Conservation (phyloP, 1,140 invertebrate species). For the Drosophila micromelanica region DNA sequence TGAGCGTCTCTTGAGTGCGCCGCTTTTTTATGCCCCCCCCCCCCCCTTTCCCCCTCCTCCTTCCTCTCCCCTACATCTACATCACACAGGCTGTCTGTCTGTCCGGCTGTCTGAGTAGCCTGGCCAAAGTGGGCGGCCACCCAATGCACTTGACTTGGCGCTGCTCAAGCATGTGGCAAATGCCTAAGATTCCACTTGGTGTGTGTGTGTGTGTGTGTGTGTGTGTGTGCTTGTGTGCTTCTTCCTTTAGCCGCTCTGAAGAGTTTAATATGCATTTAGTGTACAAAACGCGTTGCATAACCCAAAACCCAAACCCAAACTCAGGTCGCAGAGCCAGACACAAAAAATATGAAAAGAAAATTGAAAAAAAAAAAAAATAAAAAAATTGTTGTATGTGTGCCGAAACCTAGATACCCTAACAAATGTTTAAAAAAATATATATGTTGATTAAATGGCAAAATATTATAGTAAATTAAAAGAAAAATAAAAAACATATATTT, state of each 20-base stretch:
- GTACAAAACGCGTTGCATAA: constrained; percentile 68
- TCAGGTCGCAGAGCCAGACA: constrained; percentile 7
- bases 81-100: background rate
- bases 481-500: too few relatives aligned
- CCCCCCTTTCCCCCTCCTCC: too few relatives aligned
- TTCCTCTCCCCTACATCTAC: too few relatives aligned
- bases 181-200: background rate
- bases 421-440: too few relatives aligned
- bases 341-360: background rate
- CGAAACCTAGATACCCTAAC: background rate
- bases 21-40: too few relatives aligned
- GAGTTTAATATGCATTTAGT: constrained; percentile 83
- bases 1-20: too few relatives aligned
- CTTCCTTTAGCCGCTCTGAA: constrained; percentile 37
- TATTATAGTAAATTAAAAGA: too few relatives aligned
- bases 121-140: constrained; percentile 28
- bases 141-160: constrained; percentile 72
- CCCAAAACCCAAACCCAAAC: constrained; percentile 38
- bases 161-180: constrained; percentile 58
- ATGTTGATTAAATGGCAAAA: too few relatives aligned
- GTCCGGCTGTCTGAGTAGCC: constrained; percentile 28
- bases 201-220: constrained; percentile 21
- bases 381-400: background rate
- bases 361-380: too few relatives aligned
- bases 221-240: background rate